Percentiles rank a stretch among this genome's conserved stretches.
phyloP scores from a whole-genome alignment of 2,113 vertebrate species.

The Baryphthengus martii region DNA sequence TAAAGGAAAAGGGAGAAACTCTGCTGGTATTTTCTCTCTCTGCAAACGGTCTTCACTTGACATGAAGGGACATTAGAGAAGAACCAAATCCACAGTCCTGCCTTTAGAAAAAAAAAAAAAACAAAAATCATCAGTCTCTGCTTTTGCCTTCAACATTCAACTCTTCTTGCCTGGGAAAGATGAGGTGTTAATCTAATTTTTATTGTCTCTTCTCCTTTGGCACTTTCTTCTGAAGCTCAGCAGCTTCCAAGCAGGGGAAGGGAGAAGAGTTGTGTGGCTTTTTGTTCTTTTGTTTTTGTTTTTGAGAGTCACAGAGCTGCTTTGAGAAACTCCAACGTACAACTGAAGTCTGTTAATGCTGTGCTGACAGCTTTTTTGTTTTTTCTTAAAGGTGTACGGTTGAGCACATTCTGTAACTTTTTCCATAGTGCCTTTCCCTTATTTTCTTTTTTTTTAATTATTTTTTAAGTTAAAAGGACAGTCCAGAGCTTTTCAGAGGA shows the following conservation, averaged over 20 bases:
- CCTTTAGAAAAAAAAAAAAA: conserved; percentile 27
- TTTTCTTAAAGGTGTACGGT: conserved; percentile 59
- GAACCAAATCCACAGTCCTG: conserved; percentile 55
- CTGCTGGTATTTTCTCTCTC: conserved; percentile 77
- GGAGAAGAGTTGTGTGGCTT: conserved; percentile 10
- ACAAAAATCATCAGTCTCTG: conserved; percentile 50
- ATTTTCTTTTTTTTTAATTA: conserved; percentile 29
- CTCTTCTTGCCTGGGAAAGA: conserved; percentile 64
- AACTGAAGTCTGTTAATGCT: conserved; percentile 42
- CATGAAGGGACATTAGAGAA: conserved; percentile 58
- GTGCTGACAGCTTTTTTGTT: conserved; percentile 45
- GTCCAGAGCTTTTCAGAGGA: conserved; percentile 69
- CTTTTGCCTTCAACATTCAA: conserved; percentile 70
- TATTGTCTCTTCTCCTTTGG: conserved; percentile 53
- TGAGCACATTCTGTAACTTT: conserved; percentile 68
- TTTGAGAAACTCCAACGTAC: conserved; percentile 36
- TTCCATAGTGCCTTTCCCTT: conserved; percentile 78
- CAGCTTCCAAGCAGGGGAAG: conserved; percentile 25
- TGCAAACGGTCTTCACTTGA: conserved; percentile 69
- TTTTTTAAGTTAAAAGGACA: conserved; percentile 70
- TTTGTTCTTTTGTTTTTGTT: neutral
- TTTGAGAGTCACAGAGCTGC: conserved; percentile 36
- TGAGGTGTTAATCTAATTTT: conserved; percentile 53
- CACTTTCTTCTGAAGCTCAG: conserved; percentile 53
- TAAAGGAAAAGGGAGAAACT: conserved; percentile 75